Conservation (phyloP, 2,797 vertebrate species). For the Scolopax bukidnonensis region DNA sequence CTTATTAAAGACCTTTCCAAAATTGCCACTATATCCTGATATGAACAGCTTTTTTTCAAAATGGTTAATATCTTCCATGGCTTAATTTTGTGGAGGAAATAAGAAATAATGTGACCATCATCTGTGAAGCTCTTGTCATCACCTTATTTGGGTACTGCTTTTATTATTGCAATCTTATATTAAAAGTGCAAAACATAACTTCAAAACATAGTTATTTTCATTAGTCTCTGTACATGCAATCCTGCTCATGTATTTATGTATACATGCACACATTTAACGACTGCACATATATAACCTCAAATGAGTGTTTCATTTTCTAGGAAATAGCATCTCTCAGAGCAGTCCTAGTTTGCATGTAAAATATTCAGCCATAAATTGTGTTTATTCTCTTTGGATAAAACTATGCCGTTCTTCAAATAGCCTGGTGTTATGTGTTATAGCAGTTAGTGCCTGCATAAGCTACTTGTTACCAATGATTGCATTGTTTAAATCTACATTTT, state of each 20-base stretch:
- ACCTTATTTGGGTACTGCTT: not conserved
- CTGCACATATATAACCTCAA: not conserved
- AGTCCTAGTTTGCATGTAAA: not conserved
- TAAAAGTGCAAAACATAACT: not conserved
- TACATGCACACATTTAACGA: not conserved
- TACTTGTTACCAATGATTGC: constrained; percentile 15
- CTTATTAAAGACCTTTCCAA: not conserved
- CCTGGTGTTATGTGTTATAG: not conserved
- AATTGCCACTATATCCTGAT: not conserved
- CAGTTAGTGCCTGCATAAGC: constrained; percentile 23
- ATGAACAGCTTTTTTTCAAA: not conserved
- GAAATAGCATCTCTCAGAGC: not conserved
- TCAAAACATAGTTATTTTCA: not conserved
- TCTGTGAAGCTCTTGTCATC: not conserved
- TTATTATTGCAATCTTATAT: not conserved
- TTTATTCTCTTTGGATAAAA: not conserved
- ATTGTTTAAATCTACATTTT: constrained; percentile 25
- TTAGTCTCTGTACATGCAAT: not conserved
- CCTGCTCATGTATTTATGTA: rapidly evolving
- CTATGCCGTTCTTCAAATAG: not conserved
- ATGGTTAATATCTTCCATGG: not conserved
- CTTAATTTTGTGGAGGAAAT: not conserved
- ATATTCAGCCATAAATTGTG: not conserved
- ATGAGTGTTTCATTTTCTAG: not conserved
- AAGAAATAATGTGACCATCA: not conserved